These are phyloP conservation scores for Loripinus fragilis DNA, from an alignment of 2,888 invertebrate genomes.

Conservation along the genomic window DNA sequence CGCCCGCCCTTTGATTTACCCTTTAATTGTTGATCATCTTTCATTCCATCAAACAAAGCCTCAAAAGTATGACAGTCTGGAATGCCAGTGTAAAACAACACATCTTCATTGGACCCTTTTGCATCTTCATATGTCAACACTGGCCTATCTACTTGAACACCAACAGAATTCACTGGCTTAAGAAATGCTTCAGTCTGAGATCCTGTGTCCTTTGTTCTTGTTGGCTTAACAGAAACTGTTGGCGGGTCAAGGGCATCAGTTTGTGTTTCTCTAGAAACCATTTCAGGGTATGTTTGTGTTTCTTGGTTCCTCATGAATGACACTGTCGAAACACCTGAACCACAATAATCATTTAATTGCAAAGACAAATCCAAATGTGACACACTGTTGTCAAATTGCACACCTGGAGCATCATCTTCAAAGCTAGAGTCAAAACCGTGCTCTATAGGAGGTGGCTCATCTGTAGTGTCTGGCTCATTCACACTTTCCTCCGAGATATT, in stretches of 20 bases:
- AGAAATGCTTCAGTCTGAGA: no score
- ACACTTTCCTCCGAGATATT: not conserved
- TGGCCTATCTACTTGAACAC: conserved; percentile 13
- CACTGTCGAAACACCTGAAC: not conserved
- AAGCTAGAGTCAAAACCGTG: no score
- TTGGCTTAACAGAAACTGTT: no score
- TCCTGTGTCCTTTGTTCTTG: no score
- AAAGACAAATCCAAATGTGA: no score
- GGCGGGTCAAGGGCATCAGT: no score
- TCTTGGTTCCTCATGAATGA: no score
- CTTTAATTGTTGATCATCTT: not conserved
- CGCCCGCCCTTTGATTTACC: conserved; percentile 12
- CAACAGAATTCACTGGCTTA: no score
- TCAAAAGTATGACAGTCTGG: conserved; percentile 36
- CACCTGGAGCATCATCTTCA: not conserved
- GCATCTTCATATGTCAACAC: conserved; percentile 40
- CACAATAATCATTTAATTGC: not conserved
- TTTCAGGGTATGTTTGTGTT: no score
- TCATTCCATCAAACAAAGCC: conserved; percentile 42
- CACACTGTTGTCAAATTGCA: not conserved
- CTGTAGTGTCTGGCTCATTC: not conserved
- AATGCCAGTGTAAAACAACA: conserved; percentile 40
- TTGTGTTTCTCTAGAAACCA: no score
- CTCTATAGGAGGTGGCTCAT: no score
- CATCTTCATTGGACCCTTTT: conserved; percentile 9